Base-by-base conservation (phyloP, 2,797 vertebrate species). In the Spea hammondii region DNA sequence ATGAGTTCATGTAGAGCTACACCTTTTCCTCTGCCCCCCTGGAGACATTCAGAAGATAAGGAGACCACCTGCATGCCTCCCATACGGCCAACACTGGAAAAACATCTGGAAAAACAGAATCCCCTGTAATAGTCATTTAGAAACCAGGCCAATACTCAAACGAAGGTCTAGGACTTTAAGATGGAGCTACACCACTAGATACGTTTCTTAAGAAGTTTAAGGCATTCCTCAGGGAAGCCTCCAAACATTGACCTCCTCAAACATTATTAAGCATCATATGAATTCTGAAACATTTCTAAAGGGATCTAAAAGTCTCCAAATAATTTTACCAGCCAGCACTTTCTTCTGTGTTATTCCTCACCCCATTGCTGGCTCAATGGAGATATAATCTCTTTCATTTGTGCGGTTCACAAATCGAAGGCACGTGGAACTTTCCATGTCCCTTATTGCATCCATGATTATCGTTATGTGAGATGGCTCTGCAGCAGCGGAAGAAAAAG, bases 41-140 rank as follows among this genome's bases (percentile, higher is more conserved):
- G 50, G n/a, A 91, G 83, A 79, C 90, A 91, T 2, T 72, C 45
- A 0, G 79, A 83, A 0, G 80, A 85, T 76, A 91, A 5, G 0
- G 89, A 91, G 0, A 89, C 74, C 51, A 87, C 57, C 76, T 91
- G 90, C 84, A 83, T 82, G 4, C 86, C 87, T 4, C 90, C 88
- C 0, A 62, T 68, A 7, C 86, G 87, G 0, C 90, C 90, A 47
- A 90, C 84, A 0, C 81, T 74, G 0, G 89, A 88, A 72, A 86
- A 91, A 76, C 90, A 91, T 70, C 90, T 91, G 84, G 4, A 69
- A 70, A 62, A 60, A 11, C 50, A 70, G 32, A 32, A 32, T 32
- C 32, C 32, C 2, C 32, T 32, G 32, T 32, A 2, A 32, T 67
- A 4, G 11, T 57, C 3, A 7, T 54, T 54, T 7, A 54, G 51